Base-by-base conservation (phyloP, 1,140 invertebrate genomes). In the Radopholus similis region DNA sequence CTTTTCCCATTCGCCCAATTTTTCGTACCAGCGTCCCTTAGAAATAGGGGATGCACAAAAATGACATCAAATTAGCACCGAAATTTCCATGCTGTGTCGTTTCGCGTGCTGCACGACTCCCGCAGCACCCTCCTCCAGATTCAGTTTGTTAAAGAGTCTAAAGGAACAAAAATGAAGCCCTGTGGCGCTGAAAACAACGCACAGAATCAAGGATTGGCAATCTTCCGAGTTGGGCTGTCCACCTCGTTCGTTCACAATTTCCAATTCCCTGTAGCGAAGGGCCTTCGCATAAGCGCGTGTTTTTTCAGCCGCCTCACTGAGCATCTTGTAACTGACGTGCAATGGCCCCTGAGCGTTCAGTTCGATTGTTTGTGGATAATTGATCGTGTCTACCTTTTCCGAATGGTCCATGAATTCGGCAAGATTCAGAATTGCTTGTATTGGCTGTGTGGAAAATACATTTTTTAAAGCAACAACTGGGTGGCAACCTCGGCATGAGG, bases 321-420 rank as follows among this genome's bases (percentile, higher is more conserved):
- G 75, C 21, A 97, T 83, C 54, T 90, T 89, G 0, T 90, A 88
- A 65, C 93, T 89, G 23, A 99, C 86, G 0, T 95, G 93, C 59
- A 98, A 84, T 0, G 92, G 90, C 15, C 95, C 93, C 86, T 89
- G 64, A 59, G 15, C 0, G 11, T 53, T 53, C 34, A 30, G 13
- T 53, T 51, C 9, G 5, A 51, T 26, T 8, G 26, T 8, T 8
- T 51, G 34, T 9, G 0, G 1, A 53, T 13, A 53, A 53, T 15
- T 15, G 3, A 37, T 59, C 21, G 3, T 34, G 26, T 57, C 34
- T 13, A 87, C 87, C 66, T 92, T 92, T 80, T 98, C 95, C 82
- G 93, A 97, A 81, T 98, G 95, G 77, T 98, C 95, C 92, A 98
- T 97, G 77, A 99, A 99, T 84, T 99, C 95, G 0, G 94, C 94